A percentile compares a stretch with the other conserved stretches of the same genome.
phyloP scores from a whole-genome alignment of 2,113 vertebrate genomes.

The Ochotona princeps region DNA sequence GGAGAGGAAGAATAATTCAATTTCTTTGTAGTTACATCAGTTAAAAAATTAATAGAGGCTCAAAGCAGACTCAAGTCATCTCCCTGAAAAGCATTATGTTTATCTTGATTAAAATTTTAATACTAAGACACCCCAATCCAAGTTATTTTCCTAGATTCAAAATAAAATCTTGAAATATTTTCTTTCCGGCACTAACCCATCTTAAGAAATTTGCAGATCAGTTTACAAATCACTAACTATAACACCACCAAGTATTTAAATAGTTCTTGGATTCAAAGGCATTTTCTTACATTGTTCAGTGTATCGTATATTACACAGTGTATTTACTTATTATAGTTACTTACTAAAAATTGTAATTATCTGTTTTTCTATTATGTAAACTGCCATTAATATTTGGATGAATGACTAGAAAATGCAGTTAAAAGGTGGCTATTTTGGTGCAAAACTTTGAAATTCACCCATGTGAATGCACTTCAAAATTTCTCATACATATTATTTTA shows the following conservation, averaged over 20 bases:
- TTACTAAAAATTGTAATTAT: background rate
- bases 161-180: slow-evolving; percentile 12
- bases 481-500: no score
- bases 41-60: background rate
- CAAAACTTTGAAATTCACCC: no score
- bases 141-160: background rate
- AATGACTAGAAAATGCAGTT: background rate
- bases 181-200: background rate
- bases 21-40: background rate
- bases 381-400: background rate
- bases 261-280: background rate
- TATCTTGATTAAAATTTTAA: background rate
- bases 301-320: background rate
- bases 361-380: background rate
- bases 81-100: background rate
- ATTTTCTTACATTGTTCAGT: background rate
- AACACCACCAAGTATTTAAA: background rate
- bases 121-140: background rate
- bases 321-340: background rate
- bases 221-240: background rate
- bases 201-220: background rate
- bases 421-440: no score
- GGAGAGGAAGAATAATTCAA: slow-evolving; percentile 17
- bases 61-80: background rate
- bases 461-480: no score